Conservation (phyloP, 2,113 vertebrate genomes). For the Galbula dea region DNA sequence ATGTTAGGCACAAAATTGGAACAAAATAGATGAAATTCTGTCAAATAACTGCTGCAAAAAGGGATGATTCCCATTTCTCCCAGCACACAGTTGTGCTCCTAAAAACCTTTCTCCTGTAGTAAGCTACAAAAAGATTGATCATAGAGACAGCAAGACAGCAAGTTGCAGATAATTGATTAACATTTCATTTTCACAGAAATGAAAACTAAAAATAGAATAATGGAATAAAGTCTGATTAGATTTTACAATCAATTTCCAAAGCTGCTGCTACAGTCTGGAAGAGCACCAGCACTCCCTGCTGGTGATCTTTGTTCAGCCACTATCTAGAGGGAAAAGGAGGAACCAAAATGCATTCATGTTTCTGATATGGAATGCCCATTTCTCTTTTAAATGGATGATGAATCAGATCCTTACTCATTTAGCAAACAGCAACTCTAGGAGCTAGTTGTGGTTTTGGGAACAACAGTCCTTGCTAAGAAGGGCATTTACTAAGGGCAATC, state of each 20-base stretch:
- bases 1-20: not conserved
- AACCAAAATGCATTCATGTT: not conserved
- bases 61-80: not conserved
- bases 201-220: constrained; percentile 8
- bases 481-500: not conserved
- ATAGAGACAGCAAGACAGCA: not conserved
- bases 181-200: constrained; percentile 8
- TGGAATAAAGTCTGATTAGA: not conserved
- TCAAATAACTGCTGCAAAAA: not conserved
- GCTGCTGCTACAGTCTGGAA: not conserved
- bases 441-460: not conserved
- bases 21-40: not conserved
- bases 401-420: not conserved
- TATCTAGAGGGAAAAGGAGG: not conserved
- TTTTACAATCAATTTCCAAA: not conserved
- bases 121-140: not conserved
- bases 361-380: not conserved
- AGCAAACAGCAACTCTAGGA: not conserved
- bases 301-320: not conserved
- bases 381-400: constrained; percentile 1
- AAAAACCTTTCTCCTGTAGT: not conserved
- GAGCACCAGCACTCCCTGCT: constrained; percentile 58
- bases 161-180: not conserved
- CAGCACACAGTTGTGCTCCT: not conserved
- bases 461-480: not conserved